Percentiles rank a stretch among this genome's conserved stretches.
These are phyloP conservation scores for Acanthaster planci DNA, from an alignment of 35 echinoderm and acorn worm species.

Conservation along the genomic window DNA sequence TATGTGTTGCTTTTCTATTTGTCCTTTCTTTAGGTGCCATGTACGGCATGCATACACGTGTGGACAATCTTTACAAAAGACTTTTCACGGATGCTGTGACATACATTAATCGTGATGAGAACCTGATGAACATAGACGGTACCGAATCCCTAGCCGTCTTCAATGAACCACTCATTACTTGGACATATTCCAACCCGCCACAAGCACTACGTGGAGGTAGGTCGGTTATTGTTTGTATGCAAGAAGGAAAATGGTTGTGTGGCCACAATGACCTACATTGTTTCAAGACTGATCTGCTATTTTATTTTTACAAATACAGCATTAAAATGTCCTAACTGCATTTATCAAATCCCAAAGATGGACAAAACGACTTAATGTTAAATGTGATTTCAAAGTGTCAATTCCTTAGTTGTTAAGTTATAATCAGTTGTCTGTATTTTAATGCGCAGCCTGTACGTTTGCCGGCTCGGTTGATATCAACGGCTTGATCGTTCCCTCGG, in stretches of 20 bases:
- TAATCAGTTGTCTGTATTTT: background rate
- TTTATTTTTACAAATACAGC: too few relatives aligned
- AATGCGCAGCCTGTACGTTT: background rate
- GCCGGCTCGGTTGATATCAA: slow-evolving; percentile 20
- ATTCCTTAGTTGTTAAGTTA: too few relatives aligned
- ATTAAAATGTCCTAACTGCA: too few relatives aligned
- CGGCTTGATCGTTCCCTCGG: slow-evolving; percentile 60
- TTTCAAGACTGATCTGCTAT: too few relatives aligned
- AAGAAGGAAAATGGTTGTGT: too few relatives aligned
- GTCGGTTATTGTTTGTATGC: too few relatives aligned
- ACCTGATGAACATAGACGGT: background rate
- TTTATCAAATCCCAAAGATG: too few relatives aligned
- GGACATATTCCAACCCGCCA: background rate
- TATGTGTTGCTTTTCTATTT: background rate
- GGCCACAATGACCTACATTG: too few relatives aligned
- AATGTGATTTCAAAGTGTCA: too few relatives aligned
- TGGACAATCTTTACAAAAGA: slow-evolving; percentile 66
- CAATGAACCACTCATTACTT: background rate
- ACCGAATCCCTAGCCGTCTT: slow-evolving; percentile 15
- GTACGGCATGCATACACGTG: slow-evolving; percentile 53
- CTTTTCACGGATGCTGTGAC: slow-evolving; percentile 61
- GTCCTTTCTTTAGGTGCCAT: slow-evolving; percentile 42
- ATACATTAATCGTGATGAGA: slow-evolving; percentile 58
- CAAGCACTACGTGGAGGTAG: slow-evolving; percentile 1
- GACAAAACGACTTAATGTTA: too few relatives aligned